These are phyloP conservation scores for Strigamia maritima DNA, from an alignment of 2,888 invertebrate species.

Conservation along the genomic window DNA sequence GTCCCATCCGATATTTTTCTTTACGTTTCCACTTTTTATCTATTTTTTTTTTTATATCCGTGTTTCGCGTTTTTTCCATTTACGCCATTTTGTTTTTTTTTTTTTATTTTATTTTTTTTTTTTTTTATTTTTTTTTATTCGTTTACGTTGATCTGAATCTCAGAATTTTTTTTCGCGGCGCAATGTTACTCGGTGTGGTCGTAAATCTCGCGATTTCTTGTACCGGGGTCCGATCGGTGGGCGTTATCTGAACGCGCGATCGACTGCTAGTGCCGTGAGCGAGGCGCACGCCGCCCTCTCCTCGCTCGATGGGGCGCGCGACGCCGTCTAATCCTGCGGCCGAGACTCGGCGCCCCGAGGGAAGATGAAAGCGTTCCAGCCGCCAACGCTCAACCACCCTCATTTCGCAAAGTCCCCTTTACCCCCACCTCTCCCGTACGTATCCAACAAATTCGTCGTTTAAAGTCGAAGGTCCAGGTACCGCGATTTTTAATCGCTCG, in stretches of 20 bases:
- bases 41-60: no score
- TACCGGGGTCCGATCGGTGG: constrained; percentile 21
- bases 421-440: neutral
- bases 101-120: no score
- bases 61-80: neutral
- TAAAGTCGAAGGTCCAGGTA: constrained; percentile 5
- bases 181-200: neutral
- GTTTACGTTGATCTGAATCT: neutral
- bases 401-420: neutral
- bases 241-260: constrained; percentile 34
- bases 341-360: constrained; percentile 32
- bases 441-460: neutral
- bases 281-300: constrained; percentile 28
- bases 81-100: neutral
- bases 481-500: neutral
- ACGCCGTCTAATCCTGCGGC: constrained; percentile 34
- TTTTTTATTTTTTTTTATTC: no score
- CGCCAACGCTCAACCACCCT: constrained; percentile 17
- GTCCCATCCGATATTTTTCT: neutral
- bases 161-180: neutral
- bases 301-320: constrained; percentile 29
- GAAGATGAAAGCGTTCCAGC: constrained; percentile 34
- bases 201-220: neutral
- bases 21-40: neutral
- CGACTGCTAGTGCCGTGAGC: constrained; percentile 18